These are phyloP conservation scores for Cephalotes varians DNA, from an alignment of 2,888 invertebrate species.

Conservation along the genomic window DNA sequence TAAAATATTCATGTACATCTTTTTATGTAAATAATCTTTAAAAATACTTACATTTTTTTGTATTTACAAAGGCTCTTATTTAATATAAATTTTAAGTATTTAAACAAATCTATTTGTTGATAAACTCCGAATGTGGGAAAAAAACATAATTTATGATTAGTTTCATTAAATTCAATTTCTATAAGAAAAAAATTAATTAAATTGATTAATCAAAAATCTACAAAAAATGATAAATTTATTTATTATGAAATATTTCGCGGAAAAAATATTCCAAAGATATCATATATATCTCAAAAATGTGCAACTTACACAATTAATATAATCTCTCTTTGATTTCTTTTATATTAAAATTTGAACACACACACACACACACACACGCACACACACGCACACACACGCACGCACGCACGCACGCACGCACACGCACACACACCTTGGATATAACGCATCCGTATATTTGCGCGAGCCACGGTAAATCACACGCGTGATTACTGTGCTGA, in stretches of 20 bases:
- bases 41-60: neutral
- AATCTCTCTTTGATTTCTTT: neutral
- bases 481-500: constrained; percentile 37
- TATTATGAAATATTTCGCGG: neutral
- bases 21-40: neutral
- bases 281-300: neutral
- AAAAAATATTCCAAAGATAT: neutral
- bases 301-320: neutral
- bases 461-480: constrained; percentile 1
- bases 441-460: constrained; percentile 26
- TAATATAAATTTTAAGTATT: neutral
- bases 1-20: neutral
- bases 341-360: constrained; percentile 4
- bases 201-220: neutral
- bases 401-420: too few relatives aligned
- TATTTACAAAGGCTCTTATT: neutral
- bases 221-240: neutral
- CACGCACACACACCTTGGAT: neutral
- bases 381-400: too few relatives aligned
- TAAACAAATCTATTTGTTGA: neutral
- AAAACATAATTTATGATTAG: neutral
- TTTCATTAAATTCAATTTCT: neutral
- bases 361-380: neutral
- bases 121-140: neutral
- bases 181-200: neutral